A percentile compares a stretch with the other conserved stretches of the same genome.
phyloP scores from a whole-genome alignment of 2,113 vertebrate genomes.

The Brachirus orientalis region DNA sequence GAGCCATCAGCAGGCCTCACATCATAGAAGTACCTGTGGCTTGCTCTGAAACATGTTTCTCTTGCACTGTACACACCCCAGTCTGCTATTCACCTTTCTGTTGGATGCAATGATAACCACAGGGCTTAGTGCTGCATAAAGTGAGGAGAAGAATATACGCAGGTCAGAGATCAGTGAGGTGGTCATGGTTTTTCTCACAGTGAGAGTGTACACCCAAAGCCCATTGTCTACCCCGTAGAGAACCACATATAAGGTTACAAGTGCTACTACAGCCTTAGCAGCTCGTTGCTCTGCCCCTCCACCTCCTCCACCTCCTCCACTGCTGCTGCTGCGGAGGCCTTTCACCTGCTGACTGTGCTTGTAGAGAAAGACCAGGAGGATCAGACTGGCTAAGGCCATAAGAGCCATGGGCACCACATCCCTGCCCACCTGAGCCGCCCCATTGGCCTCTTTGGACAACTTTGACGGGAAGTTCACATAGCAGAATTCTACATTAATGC shows the following conservation, averaged over 20 bases:
- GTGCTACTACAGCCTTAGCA: conserved; percentile 73
- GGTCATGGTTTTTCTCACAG: conserved; percentile 67
- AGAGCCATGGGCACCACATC: conserved; percentile 80
- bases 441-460: conserved; percentile 62
- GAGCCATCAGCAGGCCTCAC: conserved; percentile 30
- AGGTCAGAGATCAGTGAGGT: conserved; percentile 78
- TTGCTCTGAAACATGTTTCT: conserved; percentile 37
- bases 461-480: conserved; percentile 72
- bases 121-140: conserved; percentile 80
- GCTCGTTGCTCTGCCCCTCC: conserved; percentile 67
- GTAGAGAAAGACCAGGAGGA: conserved; percentile 79
- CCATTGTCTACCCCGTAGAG: conserved; percentile 80
- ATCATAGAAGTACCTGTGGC: conserved; percentile 25
- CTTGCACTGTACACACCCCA: conserved; percentile 56
- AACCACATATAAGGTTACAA: conserved; percentile 77
- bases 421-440: conserved; percentile 71
- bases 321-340: conserved; percentile 51
- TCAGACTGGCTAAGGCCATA: conserved; percentile 76
- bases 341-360: conserved; percentile 75
- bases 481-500: conserved; percentile 78
- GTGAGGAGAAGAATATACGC: conserved; percentile 79
- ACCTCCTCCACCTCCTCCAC: neutral
- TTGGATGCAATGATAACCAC: conserved; percentile 79
- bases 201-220: conserved; percentile 82
- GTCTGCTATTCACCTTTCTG: conserved; percentile 75